Evolutionary conservation across 2,113 vertebrate species (phyloP), one percentile per base, ranked within the genome.

Genomic region (Hyperoodon ampullatus): DNA sequence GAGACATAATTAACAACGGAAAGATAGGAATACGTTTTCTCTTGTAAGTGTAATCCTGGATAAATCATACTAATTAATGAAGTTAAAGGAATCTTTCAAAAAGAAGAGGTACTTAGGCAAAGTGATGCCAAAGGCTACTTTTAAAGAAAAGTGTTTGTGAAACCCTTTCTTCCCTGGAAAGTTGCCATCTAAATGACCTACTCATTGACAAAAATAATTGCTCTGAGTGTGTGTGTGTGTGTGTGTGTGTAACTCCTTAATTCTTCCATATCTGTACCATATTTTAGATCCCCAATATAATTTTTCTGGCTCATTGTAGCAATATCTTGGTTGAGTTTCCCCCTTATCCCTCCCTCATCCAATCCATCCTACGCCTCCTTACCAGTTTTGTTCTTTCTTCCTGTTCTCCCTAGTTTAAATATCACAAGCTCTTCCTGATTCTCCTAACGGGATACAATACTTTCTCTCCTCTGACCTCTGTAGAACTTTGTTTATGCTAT

Each of bases 1-100:
- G 60, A 97, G 96, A 93, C 94, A 96, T 84, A 97, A 97, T 98
- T 97, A 97, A 88, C 88, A 96, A 39, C 84, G 74, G 72, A 63
- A 95, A 95, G 55, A 96, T 95, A 93, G 71, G 72, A 94, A 89
- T 96, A 80, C 60, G 72, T 96, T 88, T 72, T 92, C 83, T 47
- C 42, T 90, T 96, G 39, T 88, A 92, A 89, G 35, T 65, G 28
- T 94, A 89, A 85, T 93, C 35, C 90, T 96, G 61, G 72, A 88
- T 91, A 95, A 96, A 96, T 96, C 72, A 86, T 80, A 86, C 77
- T 94, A 94, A 95, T 92, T 96, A 95, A 96, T 93, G 77, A 96
- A 96, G 50, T 80, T 91, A 74, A 95, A 96, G 60, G 55, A 81
- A 65, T 91, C n/a, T 92, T 94, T 94, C 66, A 75, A 70, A 96